These are phyloP conservation scores for Brachionus paranguensis DNA, from an alignment of 1,140 invertebrate species.

Conservation along the genomic window DNA sequence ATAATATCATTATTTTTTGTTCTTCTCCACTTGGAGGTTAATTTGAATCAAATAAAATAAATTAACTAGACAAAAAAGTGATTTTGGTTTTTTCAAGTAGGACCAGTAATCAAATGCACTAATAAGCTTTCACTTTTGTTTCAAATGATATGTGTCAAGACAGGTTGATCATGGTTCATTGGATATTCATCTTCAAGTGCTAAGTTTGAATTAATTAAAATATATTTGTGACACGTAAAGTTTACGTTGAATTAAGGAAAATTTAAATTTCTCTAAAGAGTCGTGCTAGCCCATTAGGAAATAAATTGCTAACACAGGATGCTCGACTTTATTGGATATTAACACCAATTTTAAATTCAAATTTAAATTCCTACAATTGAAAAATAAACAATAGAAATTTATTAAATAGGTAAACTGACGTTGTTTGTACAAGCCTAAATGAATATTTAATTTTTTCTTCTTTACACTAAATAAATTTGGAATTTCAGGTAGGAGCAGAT, in stretches of 20 bases:
- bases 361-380: slow-evolving; percentile 19
- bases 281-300: not conserved
- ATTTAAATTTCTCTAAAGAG: not conserved
- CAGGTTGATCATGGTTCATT: not conserved
- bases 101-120: not conserved
- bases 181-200: not conserved
- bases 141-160: not conserved
- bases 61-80: not conserved
- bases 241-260: not conserved
- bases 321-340: slow-evolving; percentile 34
- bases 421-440: not conserved
- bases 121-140: not conserved
- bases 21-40: too few species aligned
- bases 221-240: not conserved
- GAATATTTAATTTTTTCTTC: slow-evolving; percentile 11
- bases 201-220: not conserved
- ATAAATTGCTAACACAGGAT: slow-evolving; percentile 1
- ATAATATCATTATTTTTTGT: too few species aligned
- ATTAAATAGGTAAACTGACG: slow-evolving; percentile 19
- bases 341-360: slow-evolving; percentile 35
- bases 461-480: not conserved
- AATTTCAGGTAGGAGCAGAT: not conserved
- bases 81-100: not conserved
- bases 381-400: not conserved
- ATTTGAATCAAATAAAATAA: not conserved